Base-by-base conservation (phyloP, 1,140 invertebrate species). In the Atta texana region DNA sequence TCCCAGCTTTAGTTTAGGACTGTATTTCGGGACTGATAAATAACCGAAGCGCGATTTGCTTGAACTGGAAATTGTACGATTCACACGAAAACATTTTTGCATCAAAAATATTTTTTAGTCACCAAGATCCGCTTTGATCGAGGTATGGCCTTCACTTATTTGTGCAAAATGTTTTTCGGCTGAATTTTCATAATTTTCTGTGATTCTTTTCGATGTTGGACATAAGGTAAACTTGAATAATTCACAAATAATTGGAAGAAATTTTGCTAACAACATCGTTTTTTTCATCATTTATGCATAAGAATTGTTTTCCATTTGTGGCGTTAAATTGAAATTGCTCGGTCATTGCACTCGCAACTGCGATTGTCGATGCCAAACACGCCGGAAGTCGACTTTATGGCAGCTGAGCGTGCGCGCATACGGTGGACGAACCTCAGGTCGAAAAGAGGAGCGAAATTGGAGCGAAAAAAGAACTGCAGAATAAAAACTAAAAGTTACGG, bases 401-500 rank as follows among this genome's bases (percentile, higher is more conserved):
- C 39, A 74, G 39, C 80, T 44, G 80, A n/a, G 69, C 55, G 80
- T 55, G 77, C 80, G 55, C 80, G 80, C 55, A 84, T 84, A 63
- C 80, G 69, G 39, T n/a, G 68, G 80, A 84, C 55, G 55, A 57
- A 84, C 80, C 69, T 74, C 55, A 74, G 69, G 69, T 71, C 80
- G 69, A 82, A 84, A 84, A 84, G 80, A 72, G 80, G 69, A 75
- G 57, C 57, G 80, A 84, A 84, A 84, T 84, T 84, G 80, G 80
- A 84, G 71, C 80, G 80, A 84, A 84, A 84, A 84, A 74, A 84
- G 80, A 84, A 75, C 80, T 84, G 55, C 69, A 75, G 80, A 84
- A 84, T 84, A 84, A 84, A 84, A 84, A 84, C 80, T 84, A 84
- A 84, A 84, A 84, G 80, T 84, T 84, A 84, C 80, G 80, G 80